Percentiles rank a stretch among this genome's conserved stretches.
Evolutionary conservation across 2,113 vertebrate genomes (phyloP).

Genomic region (Myotis yumanensis): DNA sequence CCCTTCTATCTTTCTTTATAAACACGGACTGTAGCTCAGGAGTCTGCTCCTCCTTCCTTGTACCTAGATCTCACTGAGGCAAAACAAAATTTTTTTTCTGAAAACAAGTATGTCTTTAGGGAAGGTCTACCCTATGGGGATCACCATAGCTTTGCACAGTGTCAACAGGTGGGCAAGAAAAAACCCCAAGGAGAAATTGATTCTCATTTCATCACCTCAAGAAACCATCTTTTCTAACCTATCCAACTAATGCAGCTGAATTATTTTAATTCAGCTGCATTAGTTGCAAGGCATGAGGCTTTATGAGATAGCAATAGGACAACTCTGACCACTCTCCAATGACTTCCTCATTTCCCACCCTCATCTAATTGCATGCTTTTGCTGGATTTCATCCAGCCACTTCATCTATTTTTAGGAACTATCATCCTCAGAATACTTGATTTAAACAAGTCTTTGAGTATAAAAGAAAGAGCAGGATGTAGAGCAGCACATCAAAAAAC

Average conservation of each 20-base stretch:
- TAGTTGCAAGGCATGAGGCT: neutral
- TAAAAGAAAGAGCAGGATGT: neutral
- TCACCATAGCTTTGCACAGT: neutral
- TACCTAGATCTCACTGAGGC: neutral
- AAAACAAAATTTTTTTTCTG: neutral
- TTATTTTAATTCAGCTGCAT: neutral
- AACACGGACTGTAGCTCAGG: neutral
- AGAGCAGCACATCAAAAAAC: neutral
- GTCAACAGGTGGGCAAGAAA: conserved; percentile 6
- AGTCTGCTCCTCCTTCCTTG: neutral
- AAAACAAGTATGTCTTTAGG: neutral
- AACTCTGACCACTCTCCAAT: neutral
- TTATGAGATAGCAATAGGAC: neutral
- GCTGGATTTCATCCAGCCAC: neutral
- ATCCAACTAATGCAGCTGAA: neutral
- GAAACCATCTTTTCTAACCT: neutral
- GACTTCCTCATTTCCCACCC: neutral
- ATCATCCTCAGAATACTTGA: neutral
- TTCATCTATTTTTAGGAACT: conserved; percentile 4
- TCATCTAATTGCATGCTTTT: neutral
- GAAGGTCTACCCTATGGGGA: neutral
- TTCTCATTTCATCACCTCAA: conserved; percentile 17
- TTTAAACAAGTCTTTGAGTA: neutral
- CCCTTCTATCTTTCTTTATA: neutral
- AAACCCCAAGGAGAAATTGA: neutral